phyloP scores from a whole-genome alignment of 2,113 vertebrate genomes.

The Calyptommatus sinebrachiatus region DNA sequence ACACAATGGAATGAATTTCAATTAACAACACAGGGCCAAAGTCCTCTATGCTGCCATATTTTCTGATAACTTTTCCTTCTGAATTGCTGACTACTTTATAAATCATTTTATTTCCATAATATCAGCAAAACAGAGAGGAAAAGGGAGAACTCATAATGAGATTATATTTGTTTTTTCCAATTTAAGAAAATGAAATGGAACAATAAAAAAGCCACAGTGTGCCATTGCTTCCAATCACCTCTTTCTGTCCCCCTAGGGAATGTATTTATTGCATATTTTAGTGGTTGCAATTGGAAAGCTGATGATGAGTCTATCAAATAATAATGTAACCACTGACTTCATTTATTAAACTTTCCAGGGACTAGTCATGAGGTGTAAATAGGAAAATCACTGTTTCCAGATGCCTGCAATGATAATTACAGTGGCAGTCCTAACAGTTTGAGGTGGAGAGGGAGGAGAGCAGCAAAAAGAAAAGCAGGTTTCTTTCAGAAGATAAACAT shows the following conservation, averaged over 20 bases:
- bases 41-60: not conserved
- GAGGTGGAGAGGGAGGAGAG: conserved; percentile 30
- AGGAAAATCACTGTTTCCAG: conserved; percentile 59
- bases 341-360: conserved; percentile 65
- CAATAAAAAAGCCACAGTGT: conserved; percentile 5
- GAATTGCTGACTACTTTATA: not conserved
- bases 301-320: conserved; percentile 57
- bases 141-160: not conserved
- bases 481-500: conserved; percentile 60
- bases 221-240: not conserved
- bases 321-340: conserved; percentile 57
- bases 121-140: conserved; percentile 8
- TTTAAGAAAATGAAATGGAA: conserved; percentile 20
- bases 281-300: not conserved
- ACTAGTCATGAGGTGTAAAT: conserved; percentile 51
- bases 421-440: conserved; percentile 37
- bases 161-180: conserved; percentile 20
- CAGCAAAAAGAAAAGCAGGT: conserved; percentile 45
- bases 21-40: not conserved
- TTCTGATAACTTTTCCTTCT: not conserved
- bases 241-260: conserved; percentile 21
- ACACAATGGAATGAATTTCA: not conserved
- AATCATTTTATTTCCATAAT: conserved; percentile 10
- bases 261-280: conserved; percentile 57
- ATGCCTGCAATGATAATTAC: conserved; percentile 62